These are phyloP conservation scores for Andrena bicolor DNA, from an alignment of 2,888 invertebrate genomes.

Conservation along the genomic window DNA sequence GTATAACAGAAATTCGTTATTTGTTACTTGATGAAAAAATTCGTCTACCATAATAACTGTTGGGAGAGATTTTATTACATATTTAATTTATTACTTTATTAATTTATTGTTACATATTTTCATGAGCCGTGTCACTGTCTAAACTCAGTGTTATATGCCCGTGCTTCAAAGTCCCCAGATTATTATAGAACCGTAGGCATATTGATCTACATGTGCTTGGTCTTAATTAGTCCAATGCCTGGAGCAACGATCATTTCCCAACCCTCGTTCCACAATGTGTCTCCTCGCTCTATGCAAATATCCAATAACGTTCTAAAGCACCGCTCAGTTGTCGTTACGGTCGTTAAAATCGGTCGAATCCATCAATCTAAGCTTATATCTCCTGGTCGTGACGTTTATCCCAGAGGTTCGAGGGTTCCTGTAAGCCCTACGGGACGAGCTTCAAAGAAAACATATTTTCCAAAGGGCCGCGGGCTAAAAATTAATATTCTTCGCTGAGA, in stretches of 20 bases:
- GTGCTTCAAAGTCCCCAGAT: background rate
- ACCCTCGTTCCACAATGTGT: background rate
- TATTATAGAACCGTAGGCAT: background rate
- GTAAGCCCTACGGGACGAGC: conserved; percentile 53
- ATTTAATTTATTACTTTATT: too few relatives aligned
- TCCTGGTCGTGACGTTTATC: conserved; percentile 56
- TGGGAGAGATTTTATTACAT: too few relatives aligned
- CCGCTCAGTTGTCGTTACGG: conserved; percentile 33
- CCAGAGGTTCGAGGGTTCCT: conserved; percentile 45
- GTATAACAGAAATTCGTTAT: too few relatives aligned
- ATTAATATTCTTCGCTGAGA: conserved; percentile 73
- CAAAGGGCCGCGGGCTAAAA: conserved; percentile 69
- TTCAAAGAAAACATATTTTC: conserved; percentile 71
- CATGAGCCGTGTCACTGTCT: background rate
- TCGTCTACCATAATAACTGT: too few relatives aligned
- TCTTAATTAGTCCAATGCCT: conserved; percentile 42
- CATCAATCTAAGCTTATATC: conserved; percentile 62
- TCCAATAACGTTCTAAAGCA: conserved; percentile 36
- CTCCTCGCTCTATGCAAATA: conserved; percentile 46
- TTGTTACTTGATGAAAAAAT: too few relatives aligned
- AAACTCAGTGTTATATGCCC: background rate
- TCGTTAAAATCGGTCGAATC: conserved; percentile 61
- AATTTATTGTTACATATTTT: too few relatives aligned
- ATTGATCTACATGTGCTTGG: background rate
- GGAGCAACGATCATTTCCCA: conserved; percentile 20